Base-by-base conservation (phyloP, 1,140 invertebrate species). In the Apis florea region DNA sequence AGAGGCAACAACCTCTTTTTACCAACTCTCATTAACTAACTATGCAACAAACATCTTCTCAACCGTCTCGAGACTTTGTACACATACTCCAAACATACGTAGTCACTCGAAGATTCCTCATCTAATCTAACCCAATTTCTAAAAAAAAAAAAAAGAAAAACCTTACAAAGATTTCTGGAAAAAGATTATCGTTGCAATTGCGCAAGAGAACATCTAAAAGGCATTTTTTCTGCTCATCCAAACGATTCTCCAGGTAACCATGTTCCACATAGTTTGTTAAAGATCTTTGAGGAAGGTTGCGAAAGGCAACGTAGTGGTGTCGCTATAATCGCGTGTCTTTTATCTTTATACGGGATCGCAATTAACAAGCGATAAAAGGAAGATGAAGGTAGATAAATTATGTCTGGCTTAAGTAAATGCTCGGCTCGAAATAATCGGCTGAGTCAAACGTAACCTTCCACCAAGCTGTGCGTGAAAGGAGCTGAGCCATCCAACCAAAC, bases 371-470 rank as follows among this genome's bases (percentile, higher is more conserved):
- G n/a, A 73, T 73, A 79, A 56, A 79, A 72, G 59, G 69, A 47
- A 73, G 61, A 71, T 64, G 69, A 56, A 64, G 77, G 68, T 17
- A 54, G 26, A 71, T 79, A 64, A 79, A 72, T 79, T 63, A 53
- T 49, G 63, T 68, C 63, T 17, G 13, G 24, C 53, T 68, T 53
- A 69, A 76, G 80, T 77, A 77, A 77, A 77, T 58, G 73, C 31
- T 40, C 31, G 31, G 64, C 58, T 82, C 17, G 74, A 82, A 77
- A 77, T 77, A 82, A 40, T 49, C 51, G 26, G 49, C 40, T 77
- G 80, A 82, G 72, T 82, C 73, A 82, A 82, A 31, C 63, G 26
- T 76, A 70, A 70, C 74, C 72, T 82, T 82, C 67, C 54, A 69
- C 51, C 80, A 56, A 26, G 13, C 31, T 47, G 9, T 40, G 56